These are phyloP conservation scores for Eupithecia subfuscata DNA, from an alignment of 2,888 invertebrate species.

Conservation along the genomic window DNA sequence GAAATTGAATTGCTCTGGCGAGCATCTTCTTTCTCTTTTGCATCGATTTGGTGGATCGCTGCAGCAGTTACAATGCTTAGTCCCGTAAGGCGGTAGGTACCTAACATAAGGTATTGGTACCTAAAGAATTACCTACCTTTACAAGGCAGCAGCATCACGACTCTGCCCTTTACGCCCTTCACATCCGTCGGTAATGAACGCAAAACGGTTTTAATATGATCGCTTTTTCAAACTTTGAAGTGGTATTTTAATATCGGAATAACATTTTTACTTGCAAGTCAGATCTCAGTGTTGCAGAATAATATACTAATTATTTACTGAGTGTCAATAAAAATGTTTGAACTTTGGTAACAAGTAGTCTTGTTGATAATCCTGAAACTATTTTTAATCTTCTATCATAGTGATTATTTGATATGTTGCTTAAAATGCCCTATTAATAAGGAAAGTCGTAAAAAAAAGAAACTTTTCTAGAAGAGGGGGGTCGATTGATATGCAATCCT, in stretches of 20 bases:
- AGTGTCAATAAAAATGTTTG: background rate
- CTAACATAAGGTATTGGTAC: conserved; percentile 1
- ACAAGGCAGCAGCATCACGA: conserved; percentile 36
- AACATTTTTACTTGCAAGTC: background rate
- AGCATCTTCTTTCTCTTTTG: background rate
- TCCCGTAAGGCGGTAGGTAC: too few relatives aligned
- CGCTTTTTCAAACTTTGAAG: conserved; percentile 20
- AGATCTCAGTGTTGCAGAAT: background rate
- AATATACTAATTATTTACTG: background rate
- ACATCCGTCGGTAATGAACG: conserved; percentile 22
- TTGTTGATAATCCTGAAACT: background rate
- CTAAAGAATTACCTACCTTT: conserved; percentile 10
- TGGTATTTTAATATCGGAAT: conserved; percentile 4
- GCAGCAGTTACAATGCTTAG: background rate
- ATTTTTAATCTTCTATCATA: too few relatives aligned
- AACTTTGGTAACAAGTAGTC: background rate
- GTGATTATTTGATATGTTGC: too few relatives aligned
- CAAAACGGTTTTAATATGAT: conserved; percentile 20
- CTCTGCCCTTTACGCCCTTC: conserved; percentile 42
- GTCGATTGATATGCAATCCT: too few relatives aligned
- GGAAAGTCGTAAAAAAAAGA: too few relatives aligned
- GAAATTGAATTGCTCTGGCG: background rate
- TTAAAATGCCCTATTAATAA: too few relatives aligned
- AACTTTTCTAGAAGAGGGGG: too few relatives aligned
- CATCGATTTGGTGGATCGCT: background rate